Percentiles rank a stretch among this genome's conserved stretches.
Conservation (phyloP, 2,113 vertebrate species). For the Protobothrops flavoviridis region DNA sequence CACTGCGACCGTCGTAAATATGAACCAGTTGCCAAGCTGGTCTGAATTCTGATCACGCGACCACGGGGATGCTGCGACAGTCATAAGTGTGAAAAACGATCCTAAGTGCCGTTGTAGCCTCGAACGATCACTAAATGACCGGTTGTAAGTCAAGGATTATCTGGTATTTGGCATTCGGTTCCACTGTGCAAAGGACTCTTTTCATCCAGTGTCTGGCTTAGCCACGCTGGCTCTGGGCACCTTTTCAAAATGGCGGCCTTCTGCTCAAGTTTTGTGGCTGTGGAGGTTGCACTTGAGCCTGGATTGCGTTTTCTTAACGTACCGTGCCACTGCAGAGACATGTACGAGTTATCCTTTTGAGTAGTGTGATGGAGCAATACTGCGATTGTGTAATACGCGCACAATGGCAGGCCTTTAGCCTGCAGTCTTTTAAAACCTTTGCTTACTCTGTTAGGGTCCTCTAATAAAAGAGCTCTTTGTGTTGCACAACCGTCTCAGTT, state of each 20-base stretch:
- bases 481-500: neutral
- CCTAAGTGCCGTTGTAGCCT: no score
- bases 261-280: neutral
- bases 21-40: no score
- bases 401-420: neutral
- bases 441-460: neutral
- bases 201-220: neutral
- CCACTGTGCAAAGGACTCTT: neutral
- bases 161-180: no score
- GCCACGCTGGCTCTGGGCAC: neutral
- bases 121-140: no score
- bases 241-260: neutral
- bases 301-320: accelerated
- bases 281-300: neutral
- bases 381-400: neutral
- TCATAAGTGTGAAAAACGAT: no score
- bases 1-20: no score
- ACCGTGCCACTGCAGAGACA: no score
- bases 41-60: no score
- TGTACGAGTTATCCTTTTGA: neutral
- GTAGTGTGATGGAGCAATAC: neutral
- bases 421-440: neutral
- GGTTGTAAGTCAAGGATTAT: no score
- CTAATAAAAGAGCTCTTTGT: neutral
- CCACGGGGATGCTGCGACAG: no score